These are phyloP conservation scores for Maniola jurtina DNA, from an alignment of 1,140 invertebrate species.

Conservation along the genomic window DNA sequence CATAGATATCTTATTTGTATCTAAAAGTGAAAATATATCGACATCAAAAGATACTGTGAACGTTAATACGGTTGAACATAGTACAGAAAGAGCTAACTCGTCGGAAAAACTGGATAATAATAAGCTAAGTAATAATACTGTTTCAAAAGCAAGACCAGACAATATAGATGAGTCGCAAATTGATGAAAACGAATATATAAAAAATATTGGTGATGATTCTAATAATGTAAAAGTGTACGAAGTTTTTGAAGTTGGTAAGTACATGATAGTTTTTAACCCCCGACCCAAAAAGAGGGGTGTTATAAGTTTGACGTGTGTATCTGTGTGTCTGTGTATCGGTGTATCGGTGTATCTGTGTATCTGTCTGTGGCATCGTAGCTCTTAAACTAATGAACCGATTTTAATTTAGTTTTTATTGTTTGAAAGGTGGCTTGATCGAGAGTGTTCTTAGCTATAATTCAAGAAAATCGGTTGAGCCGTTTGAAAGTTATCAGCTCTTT, in stretches of 20 bases:
- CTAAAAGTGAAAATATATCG: neutral
- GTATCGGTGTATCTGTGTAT: too few species aligned
- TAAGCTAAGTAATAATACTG: too few species aligned
- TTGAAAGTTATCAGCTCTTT: too few species aligned
- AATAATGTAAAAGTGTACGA: constrained; percentile 17
- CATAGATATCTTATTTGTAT: neutral
- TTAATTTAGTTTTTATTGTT: too few species aligned
- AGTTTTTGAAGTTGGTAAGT: constrained; percentile 58
- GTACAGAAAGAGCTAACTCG: neutral
- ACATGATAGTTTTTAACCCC: constrained; percentile 2
- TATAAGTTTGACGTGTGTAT: too few species aligned
- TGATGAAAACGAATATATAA: neutral
- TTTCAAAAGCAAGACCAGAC: neutral
- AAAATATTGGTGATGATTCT: neutral
- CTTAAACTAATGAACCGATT: too few species aligned
- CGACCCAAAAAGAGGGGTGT: too few species aligned
- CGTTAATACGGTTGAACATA: neutral
- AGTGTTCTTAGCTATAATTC: too few species aligned
- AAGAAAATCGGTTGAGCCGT: too few species aligned
- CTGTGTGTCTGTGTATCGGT: too few species aligned
- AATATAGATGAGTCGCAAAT: neutral
- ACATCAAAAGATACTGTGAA: neutral
- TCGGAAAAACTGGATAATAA: neutral
- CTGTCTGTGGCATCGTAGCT: too few species aligned
- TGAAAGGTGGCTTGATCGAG: too few species aligned